Evolutionary conservation across 2,888 invertebrate genomes (phyloP).

Genomic region (Malthinus flaveolus): DNA sequence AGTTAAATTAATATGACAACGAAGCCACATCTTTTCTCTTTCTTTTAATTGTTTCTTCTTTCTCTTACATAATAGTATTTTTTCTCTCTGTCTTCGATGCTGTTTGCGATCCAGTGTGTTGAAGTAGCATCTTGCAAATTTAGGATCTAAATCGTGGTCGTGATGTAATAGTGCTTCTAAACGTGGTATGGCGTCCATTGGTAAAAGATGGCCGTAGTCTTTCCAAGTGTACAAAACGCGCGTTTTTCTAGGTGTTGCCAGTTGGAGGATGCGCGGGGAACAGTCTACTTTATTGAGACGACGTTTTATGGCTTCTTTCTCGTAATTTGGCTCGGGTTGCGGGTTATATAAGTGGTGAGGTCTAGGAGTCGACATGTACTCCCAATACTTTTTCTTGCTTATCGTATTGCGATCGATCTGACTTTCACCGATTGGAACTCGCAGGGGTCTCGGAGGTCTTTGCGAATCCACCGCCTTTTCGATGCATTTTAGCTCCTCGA

Average conservation of each 20-base stretch:
- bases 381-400: conserved; percentile 6
- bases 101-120: conserved; percentile 40
- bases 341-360: not conserved
- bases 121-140: conserved; percentile 45
- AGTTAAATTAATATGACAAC: conserved; percentile 24
- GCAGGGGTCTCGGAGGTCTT: too few species aligned
- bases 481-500: not conserved
- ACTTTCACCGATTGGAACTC: too few species aligned
- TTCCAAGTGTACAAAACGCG: conserved; percentile 44
- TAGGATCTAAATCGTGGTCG: conserved; percentile 43
- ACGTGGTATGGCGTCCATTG: conserved; percentile 39
- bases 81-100: conserved; percentile 26
- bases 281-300: conserved; percentile 38
- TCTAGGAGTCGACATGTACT: conserved; percentile 1
- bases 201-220: conserved; percentile 37
- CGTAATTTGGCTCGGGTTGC: not conserved
- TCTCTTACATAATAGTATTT: conserved; percentile 20
- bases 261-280: conserved; percentile 44
- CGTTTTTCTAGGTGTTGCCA: conserved; percentile 43
- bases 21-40: conserved; percentile 28
- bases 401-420: not conserved
- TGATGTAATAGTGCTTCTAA: conserved; percentile 45
- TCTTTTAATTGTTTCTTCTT: conserved; percentile 32
- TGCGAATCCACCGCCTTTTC: too few species aligned
- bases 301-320: conserved; percentile 1